Percentiles rank a stretch among this genome's conserved stretches.
phyloP scores from a whole-genome alignment of 2,888 invertebrate genomes.

The Oxystoma pomonae region DNA sequence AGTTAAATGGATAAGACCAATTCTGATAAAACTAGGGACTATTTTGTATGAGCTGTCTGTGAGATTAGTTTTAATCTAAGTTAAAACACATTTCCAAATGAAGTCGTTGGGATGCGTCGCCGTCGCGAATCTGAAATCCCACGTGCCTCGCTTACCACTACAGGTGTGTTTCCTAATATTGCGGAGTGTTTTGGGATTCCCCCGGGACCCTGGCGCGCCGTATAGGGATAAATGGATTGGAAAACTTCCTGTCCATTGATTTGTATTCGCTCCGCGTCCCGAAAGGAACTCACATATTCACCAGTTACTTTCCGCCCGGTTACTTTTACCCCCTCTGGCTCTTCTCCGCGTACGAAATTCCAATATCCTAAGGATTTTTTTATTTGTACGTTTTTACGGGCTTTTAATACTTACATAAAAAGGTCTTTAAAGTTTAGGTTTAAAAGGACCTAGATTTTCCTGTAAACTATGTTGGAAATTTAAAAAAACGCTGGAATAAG shows the following conservation, averaged over 20 bases:
- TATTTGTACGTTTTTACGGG: too few relatives aligned
- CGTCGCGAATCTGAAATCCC: not conserved
- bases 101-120: not conserved
- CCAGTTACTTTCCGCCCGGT: slow-evolving; percentile 34
- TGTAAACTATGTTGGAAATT: too few relatives aligned
- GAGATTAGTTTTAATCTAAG: not conserved
- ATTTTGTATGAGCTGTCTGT: too few relatives aligned
- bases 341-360: not conserved
- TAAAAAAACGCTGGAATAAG: too few relatives aligned
- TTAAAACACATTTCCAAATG: not conserved
- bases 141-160: not conserved
- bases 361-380: not conserved
- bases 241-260: slow-evolving; percentile 50
- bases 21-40: too few relatives aligned
- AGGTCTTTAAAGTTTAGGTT: too few relatives aligned
- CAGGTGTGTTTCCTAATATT: not conserved
- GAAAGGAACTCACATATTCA: slow-evolving; percentile 40
- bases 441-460: too few relatives aligned
- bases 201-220: not conserved
- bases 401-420: too few relatives aligned
- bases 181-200: not conserved
- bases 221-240: slow-evolving; percentile 45
- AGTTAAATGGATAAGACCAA: too few relatives aligned
- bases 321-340: slow-evolving; percentile 3
- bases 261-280: slow-evolving; percentile 45